phyloP scores from a whole-genome alignment of 2,113 vertebrate genomes.

The Theristicus caerulescens region DNA sequence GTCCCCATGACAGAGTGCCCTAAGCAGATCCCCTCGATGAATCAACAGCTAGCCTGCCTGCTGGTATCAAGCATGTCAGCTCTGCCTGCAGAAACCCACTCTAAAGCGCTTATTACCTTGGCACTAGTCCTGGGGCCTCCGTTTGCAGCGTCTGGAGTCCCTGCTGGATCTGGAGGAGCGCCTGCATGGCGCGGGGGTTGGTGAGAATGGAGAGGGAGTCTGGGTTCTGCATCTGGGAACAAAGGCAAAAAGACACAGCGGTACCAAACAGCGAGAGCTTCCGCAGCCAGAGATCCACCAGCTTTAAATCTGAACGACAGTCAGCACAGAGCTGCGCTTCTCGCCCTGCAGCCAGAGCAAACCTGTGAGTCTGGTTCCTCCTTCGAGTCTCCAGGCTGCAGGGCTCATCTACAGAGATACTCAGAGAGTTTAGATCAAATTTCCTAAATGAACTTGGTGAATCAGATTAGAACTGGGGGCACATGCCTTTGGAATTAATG shows the following conservation, averaged over 20 bases:
- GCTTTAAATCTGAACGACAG: not conserved
- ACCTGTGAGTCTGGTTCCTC: not conserved
- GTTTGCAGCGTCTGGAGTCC: slow-evolving; percentile 96
- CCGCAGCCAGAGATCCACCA: not conserved
- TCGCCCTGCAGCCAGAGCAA: not conserved
- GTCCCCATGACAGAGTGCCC: not conserved
- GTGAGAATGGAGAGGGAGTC: slow-evolving; percentile 95
- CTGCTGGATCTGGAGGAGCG: slow-evolving; percentile 97
- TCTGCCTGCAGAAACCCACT: not conserved
- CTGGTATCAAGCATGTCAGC: not conserved
- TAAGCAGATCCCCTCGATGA: not conserved
- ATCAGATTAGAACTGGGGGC: not conserved
- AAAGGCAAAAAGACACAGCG: not conserved
- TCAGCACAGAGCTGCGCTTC: not conserved
- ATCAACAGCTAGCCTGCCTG: not conserved
- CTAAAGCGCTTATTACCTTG: slow-evolving; percentile 71
- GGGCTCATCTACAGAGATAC: not conserved
- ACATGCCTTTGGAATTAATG: not conserved
- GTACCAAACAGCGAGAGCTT: not conserved
- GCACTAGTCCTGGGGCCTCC: slow-evolving; percentile 94
- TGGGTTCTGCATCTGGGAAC: slow-evolving; percentile 95
- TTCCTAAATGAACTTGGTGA: not conserved
- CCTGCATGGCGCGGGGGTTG: slow-evolving; percentile 97
- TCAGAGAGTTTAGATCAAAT: not conserved
- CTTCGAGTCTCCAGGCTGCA: not conserved